Conservation (phyloP, 1,140 invertebrate genomes). For the Nixonia krombeini region DNA sequence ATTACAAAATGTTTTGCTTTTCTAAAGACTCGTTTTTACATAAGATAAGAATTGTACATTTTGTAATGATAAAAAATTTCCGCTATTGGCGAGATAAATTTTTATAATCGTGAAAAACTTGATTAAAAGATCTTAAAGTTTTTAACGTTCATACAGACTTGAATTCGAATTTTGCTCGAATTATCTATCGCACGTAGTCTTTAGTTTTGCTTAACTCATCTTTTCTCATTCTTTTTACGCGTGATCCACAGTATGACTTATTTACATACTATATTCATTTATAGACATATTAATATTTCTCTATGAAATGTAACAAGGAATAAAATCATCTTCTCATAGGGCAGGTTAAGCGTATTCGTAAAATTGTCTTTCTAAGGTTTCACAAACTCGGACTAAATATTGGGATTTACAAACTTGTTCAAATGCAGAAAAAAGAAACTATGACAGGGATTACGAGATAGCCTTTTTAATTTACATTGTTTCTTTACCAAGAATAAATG, state of each 20-base stretch:
- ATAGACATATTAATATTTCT: slow-evolving; percentile 1
- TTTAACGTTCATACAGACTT: slow-evolving; percentile 36
- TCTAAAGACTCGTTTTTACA: slow-evolving; percentile 40
- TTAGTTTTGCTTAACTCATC: neutral
- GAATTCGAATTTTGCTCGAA: slow-evolving; percentile 13
- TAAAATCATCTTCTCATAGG: slow-evolving; percentile 39
- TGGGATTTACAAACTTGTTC: no score
- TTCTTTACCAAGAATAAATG: no score
- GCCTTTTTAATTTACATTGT: no score
- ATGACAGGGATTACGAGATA: no score
- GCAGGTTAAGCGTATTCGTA: slow-evolving; percentile 42
- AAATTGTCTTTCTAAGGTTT: slow-evolving; percentile 9
- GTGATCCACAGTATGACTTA: slow-evolving; percentile 40
- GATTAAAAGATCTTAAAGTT: slow-evolving; percentile 38
- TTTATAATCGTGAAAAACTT: slow-evolving; percentile 43
- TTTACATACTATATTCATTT: slow-evolving; percentile 42
- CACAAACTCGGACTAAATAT: neutral
- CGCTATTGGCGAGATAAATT: slow-evolving; percentile 41
- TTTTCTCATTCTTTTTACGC: slow-evolving; percentile 6
- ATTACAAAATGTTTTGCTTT: slow-evolving; percentile 40
- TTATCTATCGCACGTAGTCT: slow-evolving; percentile 17
- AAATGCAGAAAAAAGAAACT: no score
- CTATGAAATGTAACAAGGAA: slow-evolving; percentile 43
- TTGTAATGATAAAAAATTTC: slow-evolving; percentile 39
- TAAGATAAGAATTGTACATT: slow-evolving; percentile 36